phyloP scores from a whole-genome alignment of 1,140 invertebrate genomes.

The Zaprionus lachaisei region DNA sequence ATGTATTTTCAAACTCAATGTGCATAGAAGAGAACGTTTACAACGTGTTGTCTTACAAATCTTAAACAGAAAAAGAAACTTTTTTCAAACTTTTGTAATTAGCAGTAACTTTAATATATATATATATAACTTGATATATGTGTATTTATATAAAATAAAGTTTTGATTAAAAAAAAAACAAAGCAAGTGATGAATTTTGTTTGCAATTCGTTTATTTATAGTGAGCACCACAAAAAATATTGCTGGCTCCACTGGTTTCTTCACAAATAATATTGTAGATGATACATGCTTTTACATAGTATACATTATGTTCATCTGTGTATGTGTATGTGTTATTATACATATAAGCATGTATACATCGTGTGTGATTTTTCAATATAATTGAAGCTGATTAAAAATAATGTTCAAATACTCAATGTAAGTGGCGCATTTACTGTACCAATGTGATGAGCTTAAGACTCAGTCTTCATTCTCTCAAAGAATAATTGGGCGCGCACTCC shows the following conservation, averaged over 20 bases:
- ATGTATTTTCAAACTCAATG: conserved; percentile 3
- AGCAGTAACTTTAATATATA: conserved; percentile 17
- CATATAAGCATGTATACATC: neutral
- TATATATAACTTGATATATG: conserved; percentile 7
- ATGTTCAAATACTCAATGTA: conserved; percentile 3
- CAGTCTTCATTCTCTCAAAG: conserved; percentile 50
- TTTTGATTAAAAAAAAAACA: conserved; percentile 17
- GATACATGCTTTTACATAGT: too few relatives aligned
- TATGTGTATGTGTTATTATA: neutral
- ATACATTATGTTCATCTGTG: too few relatives aligned
- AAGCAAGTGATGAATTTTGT: neutral
- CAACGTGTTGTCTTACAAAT: conserved; percentile 8
- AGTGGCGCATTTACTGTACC: conserved; percentile 11
- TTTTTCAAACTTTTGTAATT: conserved; percentile 19
- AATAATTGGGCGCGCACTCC: conserved; percentile 11
- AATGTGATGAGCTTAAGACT: conserved; percentile 35
- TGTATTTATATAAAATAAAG: conserved; percentile 20
- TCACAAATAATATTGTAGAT: too few relatives aligned
- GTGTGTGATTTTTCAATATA: neutral
- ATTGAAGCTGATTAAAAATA: conserved; percentile 1
- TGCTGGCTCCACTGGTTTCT: too few relatives aligned
- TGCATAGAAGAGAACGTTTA: conserved; percentile 8
- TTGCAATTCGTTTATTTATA: neutral
- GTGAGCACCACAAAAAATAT: too few relatives aligned
- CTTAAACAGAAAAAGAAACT: neutral